Evolutionary conservation across 1,140 invertebrate species (phyloP).

Genomic region (Hormaphis cornu): DNA sequence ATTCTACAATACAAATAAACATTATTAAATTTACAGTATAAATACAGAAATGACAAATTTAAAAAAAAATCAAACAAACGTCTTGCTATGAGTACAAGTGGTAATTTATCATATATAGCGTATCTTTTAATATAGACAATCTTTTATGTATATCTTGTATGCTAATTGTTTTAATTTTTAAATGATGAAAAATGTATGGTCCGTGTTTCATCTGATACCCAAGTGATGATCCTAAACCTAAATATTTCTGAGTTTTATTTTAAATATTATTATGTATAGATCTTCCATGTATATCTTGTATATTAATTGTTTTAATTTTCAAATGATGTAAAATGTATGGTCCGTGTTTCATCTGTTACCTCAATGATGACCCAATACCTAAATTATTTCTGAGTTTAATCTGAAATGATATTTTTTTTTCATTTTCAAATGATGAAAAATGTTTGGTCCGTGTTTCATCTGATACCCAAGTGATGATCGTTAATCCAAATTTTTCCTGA

Average conservation of each 20-base stretch:
- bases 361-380: background rate
- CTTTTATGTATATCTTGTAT: background rate
- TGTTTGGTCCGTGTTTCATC: conserved; percentile 1
- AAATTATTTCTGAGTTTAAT: background rate
- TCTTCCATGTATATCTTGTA: background rate
- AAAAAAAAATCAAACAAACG: too few relatives aligned
- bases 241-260: background rate
- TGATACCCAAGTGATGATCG: background rate
- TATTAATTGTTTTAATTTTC: background rate
- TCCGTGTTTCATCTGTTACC: conserved; percentile 9
- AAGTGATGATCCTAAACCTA: background rate
- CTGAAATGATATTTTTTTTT: background rate
- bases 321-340: conserved; percentile 6
- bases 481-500: background rate
- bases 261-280: background rate
- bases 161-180: background rate
- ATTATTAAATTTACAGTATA: too few relatives aligned
- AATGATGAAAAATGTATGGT: background rate
- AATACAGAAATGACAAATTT: too few relatives aligned
- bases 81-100: too few relatives aligned
- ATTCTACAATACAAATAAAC: too few relatives aligned
- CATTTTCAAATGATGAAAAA: background rate
- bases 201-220: background rate
- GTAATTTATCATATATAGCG: too few relatives aligned
- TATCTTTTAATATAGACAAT: too few relatives aligned